A percentile compares a stretch with the other conserved stretches of the same genome.
phyloP scores from a whole-genome alignment of 2,113 vertebrate genomes.

The Xyrauchen texanus region DNA sequence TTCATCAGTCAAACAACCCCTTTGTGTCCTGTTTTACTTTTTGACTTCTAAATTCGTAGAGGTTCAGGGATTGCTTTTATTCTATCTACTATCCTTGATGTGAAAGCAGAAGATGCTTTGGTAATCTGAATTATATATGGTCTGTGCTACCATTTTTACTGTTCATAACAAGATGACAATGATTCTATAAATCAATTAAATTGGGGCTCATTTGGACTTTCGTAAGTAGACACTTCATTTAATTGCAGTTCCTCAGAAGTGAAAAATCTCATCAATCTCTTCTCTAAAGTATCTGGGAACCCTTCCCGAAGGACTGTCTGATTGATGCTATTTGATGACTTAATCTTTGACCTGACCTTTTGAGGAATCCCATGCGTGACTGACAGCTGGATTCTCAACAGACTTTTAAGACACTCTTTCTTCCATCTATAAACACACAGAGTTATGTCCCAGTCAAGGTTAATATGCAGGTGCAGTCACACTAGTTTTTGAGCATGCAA shows the following conservation, averaged over 20 bases:
- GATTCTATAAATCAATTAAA: slow-evolving; percentile 30
- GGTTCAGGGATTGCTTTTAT: slow-evolving; percentile 19
- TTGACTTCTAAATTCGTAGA: neutral
- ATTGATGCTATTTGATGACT: neutral
- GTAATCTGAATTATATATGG: neutral
- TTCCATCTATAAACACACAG: neutral
- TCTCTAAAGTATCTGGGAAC: no score
- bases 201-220: slow-evolving; percentile 4
- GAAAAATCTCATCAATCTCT: slow-evolving; percentile 10
- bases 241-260: slow-evolving; percentile 5
- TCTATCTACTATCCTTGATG: neutral
- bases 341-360: slow-evolving; percentile 3
- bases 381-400: slow-evolving; percentile 17
- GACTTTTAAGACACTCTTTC: slow-evolving; percentile 24
- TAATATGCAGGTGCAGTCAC: no score
- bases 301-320: slow-evolving; percentile 12
- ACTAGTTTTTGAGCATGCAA: no score
- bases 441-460: no score
- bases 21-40: neutral
- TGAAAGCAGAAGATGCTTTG: slow-evolving; percentile 4
- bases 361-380: slow-evolving; percentile 5
- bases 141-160: neutral
- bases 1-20: slow-evolving; percentile 16
- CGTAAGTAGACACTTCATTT: slow-evolving; percentile 13
- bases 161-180: slow-evolving; percentile 22